These are phyloP conservation scores for Dolichoris vasculosae DNA, from an alignment of 1,140 invertebrate species.

Conservation along the genomic window DNA sequence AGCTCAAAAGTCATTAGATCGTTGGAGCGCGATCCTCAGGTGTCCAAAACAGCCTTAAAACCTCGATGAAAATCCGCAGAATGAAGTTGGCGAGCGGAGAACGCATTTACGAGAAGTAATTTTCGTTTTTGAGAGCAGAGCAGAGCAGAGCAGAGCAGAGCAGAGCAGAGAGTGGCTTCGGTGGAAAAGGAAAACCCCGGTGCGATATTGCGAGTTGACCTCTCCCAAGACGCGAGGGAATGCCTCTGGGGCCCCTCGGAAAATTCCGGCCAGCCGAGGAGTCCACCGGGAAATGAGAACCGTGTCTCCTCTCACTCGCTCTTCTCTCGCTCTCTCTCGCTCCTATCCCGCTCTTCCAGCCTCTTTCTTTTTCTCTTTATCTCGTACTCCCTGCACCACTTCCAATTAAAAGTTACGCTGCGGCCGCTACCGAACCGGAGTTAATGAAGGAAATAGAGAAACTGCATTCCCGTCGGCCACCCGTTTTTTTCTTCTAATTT, in stretches of 20 bases:
- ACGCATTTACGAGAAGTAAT: not conserved
- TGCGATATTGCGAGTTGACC: conserved; percentile 53
- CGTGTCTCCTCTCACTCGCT: conserved; percentile 51
- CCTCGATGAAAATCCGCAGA: too few species aligned
- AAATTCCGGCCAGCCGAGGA: conserved; percentile 46
- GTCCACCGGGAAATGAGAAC: conserved; percentile 72
- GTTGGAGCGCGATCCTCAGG: too few species aligned
- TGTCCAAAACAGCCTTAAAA: too few species aligned
- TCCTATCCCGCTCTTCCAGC: not conserved
- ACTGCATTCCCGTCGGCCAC: conserved; percentile 54
- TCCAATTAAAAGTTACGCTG: conserved; percentile 73
- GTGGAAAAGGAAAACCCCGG: not conserved
- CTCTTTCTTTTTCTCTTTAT: not conserved
- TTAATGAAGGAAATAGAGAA: conserved; percentile 72
- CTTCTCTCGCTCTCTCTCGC: not conserved
- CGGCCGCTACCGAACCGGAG: conserved; percentile 61
- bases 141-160: not conserved
- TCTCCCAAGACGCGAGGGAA: conserved; percentile 66
- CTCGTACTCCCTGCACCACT: conserved; percentile 61
- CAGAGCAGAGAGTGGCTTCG: too few species aligned
- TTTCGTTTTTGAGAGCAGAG: not conserved
- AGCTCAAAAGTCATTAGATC: not conserved
- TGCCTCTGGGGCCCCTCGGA: conserved; percentile 14
- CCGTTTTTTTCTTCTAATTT: conserved; percentile 5
- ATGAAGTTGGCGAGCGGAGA: too few species aligned